phyloP scores from a whole-genome alignment of 2,113 vertebrate genomes.

The Smithornis capensis region DNA sequence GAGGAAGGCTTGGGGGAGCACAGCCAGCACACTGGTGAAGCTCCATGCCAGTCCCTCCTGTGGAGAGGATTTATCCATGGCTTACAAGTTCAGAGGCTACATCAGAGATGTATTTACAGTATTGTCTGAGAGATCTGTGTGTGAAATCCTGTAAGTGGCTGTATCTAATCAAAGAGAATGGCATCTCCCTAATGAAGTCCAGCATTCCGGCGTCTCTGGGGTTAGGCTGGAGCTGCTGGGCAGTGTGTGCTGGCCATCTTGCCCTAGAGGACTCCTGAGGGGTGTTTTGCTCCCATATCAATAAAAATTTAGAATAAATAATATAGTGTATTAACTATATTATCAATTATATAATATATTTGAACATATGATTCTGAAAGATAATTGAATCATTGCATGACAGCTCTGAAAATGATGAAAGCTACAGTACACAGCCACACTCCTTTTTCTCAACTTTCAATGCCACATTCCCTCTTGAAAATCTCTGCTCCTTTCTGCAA shows the following conservation, averaged over 20 bases:
- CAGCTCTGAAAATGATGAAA: not conserved
- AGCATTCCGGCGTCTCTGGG: not conserved
- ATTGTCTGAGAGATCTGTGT: not conserved
- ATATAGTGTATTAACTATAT: not conserved
- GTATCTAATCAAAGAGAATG: not conserved
- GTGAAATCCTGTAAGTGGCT: not conserved
- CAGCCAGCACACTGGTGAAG: fast-evolving
- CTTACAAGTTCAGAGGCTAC: not conserved
- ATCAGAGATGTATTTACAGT: not conserved
- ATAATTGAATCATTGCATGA: not conserved
- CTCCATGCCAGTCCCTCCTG: not conserved
- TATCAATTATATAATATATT: not conserved
- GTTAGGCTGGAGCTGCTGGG: not conserved
- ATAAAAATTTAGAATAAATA: not conserved
- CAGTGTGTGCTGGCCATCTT: not conserved
- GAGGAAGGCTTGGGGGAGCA: not conserved
- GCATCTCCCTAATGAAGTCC: not conserved
- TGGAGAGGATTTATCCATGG: not conserved
- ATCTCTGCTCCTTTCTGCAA: not conserved
- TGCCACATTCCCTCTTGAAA: not conserved
- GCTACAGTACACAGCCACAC: not conserved
- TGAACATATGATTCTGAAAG: not conserved
- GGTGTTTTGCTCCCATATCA: not conserved
- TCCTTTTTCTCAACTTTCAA: not conserved
- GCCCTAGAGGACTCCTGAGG: not conserved